Percentiles rank a stretch among this genome's conserved stretches.
These are phyloP conservation scores for Semaprochilodus insignis DNA, from an alignment of 2,797 vertebrate genomes.

Conservation along the genomic window DNA sequence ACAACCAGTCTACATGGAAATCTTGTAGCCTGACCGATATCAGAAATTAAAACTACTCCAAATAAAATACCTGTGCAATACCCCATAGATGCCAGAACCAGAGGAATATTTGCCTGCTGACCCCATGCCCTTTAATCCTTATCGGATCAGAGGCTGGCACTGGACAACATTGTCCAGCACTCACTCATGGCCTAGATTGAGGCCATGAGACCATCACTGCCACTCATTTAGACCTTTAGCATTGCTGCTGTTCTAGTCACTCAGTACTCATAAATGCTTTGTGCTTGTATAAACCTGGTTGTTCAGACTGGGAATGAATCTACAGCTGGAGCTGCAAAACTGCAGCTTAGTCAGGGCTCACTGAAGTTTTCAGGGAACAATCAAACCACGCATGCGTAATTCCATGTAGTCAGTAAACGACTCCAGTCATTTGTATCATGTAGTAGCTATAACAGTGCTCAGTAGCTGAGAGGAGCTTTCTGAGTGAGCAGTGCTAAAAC, in stretches of 20 bases:
- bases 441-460: background rate
- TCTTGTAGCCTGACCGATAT: no score
- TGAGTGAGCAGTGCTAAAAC: conserved; percentile 29
- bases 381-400: no score
- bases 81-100: background rate
- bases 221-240: background rate
- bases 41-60: no score
- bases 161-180: background rate
- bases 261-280: background rate
- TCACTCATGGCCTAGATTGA: background rate
- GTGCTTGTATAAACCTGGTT: background rate
- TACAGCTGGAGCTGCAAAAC: background rate
- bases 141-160: background rate
- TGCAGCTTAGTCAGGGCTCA: background rate
- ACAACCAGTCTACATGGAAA: no score
- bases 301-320: background rate
- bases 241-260: background rate
- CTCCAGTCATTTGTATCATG: background rate
- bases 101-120: background rate
- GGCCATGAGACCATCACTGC: background rate
- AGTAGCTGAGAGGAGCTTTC: background rate
- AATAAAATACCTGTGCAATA: no score
- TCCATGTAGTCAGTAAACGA: no score
- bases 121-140: background rate
- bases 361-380: no score